These are phyloP conservation scores for Episyrphus balteatus DNA, from an alignment of 1,140 invertebrate genomes.

Conservation along the genomic window DNA sequence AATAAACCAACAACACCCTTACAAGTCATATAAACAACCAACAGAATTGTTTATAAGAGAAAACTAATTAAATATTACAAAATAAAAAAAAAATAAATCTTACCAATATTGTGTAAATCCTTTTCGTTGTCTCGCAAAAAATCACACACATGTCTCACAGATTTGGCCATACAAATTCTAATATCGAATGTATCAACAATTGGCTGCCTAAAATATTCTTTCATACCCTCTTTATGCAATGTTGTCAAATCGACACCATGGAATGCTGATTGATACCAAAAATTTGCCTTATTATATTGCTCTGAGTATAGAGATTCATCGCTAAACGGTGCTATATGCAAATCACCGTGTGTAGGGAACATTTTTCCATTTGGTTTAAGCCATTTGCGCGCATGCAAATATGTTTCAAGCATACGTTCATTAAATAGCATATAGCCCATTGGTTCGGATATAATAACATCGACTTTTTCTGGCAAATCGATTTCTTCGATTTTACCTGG, in stretches of 20 bases:
- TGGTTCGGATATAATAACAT: slow-evolving; percentile 97
- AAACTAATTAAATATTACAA: background rate
- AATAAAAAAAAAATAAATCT: slow-evolving; percentile 5
- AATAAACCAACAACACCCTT: too few species aligned
- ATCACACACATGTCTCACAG: slow-evolving; percentile 88
- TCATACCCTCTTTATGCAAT: slow-evolving; percentile 81
- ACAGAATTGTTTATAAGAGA: too few species aligned
- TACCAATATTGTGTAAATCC: slow-evolving; percentile 87
- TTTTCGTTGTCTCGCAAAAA: slow-evolving; percentile 88
- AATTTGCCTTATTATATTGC: slow-evolving; percentile 96
- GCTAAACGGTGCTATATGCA: slow-evolving; percentile 97
- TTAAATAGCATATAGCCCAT: slow-evolving; percentile 99
- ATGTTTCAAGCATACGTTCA: slow-evolving; percentile 98
- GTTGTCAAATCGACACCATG: slow-evolving; percentile 93
- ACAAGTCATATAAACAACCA: too few species aligned
- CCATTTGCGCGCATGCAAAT: slow-evolving; percentile 98
- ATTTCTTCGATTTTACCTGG: slow-evolving; percentile 99
- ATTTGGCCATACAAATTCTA: slow-evolving; percentile 92
- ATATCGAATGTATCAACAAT: slow-evolving; percentile 99
- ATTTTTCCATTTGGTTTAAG: slow-evolving; percentile 83
- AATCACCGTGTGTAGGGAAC: slow-evolving; percentile 92
- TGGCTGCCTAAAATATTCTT: slow-evolving; percentile 97
- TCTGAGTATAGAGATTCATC: slow-evolving; percentile 98
- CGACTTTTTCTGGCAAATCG: slow-evolving; percentile 85
- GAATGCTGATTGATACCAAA: slow-evolving; percentile 97